phyloP scores from a whole-genome alignment of 2,888 invertebrate species.

The Drosophila pseudotalamancana region DNA sequence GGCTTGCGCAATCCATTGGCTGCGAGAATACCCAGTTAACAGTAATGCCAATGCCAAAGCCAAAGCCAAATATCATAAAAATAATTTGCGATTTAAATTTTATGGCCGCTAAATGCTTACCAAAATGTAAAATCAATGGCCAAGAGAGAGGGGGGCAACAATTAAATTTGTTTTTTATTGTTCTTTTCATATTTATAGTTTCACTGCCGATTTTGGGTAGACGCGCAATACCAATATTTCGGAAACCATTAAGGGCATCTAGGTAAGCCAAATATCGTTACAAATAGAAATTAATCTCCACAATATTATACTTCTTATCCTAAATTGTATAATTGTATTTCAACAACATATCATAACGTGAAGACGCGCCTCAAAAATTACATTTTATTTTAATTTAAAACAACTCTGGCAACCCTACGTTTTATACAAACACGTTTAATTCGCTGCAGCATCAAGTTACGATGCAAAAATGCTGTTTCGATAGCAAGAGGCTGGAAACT shows the following conservation, averaged over 20 bases:
- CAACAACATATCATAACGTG: no score
- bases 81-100: conserved; percentile 37
- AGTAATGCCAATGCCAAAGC: conserved; percentile 45
- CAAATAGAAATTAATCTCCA: no score
- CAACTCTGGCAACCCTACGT: conserved; percentile 42
- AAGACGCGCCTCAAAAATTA: no score
- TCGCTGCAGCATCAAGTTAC: conserved; percentile 43
- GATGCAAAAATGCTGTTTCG: conserved; percentile 75
- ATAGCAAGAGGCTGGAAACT: conserved; percentile 51
- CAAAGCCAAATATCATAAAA: conserved; percentile 34
- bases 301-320: no score
- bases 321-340: no score
- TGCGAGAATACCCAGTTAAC: conserved; percentile 36
- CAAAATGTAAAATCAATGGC: conserved; percentile 32
- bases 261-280: no score
- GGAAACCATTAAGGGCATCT: neutral
- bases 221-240: neutral
- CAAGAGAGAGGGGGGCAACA: neutral
- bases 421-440: conserved; percentile 16
- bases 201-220: conserved; percentile 9
- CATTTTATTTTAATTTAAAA: conserved; percentile 1
- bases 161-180: conserved; percentile 2
- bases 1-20: conserved; percentile 24
- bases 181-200: conserved; percentile 29
- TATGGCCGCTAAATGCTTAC: conserved; percentile 54